A percentile compares a stretch with the other conserved stretches of the same genome.
These are phyloP conservation scores for Phoebastria nigripes DNA, from an alignment of 2,797 vertebrate species.

Conservation along the genomic window DNA sequence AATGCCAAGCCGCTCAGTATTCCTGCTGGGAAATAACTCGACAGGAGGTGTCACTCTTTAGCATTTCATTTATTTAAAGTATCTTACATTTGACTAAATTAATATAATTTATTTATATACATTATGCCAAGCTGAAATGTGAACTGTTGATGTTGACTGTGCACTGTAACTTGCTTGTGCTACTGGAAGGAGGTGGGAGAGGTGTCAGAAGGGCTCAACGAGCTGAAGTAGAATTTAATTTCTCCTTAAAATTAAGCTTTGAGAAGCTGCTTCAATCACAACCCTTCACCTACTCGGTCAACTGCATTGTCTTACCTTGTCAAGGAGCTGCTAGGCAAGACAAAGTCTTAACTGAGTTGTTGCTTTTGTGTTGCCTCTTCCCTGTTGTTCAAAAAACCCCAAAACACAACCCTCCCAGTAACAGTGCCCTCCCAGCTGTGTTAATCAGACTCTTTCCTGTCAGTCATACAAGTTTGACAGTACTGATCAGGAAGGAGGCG, in stretches of 20 bases:
- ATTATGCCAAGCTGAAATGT: not conserved
- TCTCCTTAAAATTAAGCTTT: not conserved
- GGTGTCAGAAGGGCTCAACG: not conserved
- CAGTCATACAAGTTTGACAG: not conserved
- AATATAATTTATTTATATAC: conserved; percentile 51
- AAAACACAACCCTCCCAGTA: not conserved
- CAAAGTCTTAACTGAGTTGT: not conserved
- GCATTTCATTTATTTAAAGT: conserved; percentile 57
- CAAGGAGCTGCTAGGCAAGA: not conserved
- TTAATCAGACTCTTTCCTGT: not conserved
- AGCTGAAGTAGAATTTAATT: not conserved
- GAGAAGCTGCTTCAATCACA: not conserved
- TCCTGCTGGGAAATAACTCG: conserved; percentile 14
- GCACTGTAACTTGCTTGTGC: not conserved
- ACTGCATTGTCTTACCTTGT: not conserved
- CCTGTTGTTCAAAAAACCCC: not conserved
- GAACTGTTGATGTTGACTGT: not conserved
- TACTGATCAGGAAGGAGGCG: not conserved
- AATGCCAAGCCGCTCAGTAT: not conserved
- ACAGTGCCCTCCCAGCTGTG: not conserved
- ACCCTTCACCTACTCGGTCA: not conserved
- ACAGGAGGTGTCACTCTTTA: not conserved
- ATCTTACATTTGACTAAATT: conserved; percentile 7
- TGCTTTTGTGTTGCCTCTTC: not conserved
- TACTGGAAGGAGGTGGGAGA: not conserved